Conservation (phyloP, 2,113 vertebrate species). For the Natator depressus region DNA sequence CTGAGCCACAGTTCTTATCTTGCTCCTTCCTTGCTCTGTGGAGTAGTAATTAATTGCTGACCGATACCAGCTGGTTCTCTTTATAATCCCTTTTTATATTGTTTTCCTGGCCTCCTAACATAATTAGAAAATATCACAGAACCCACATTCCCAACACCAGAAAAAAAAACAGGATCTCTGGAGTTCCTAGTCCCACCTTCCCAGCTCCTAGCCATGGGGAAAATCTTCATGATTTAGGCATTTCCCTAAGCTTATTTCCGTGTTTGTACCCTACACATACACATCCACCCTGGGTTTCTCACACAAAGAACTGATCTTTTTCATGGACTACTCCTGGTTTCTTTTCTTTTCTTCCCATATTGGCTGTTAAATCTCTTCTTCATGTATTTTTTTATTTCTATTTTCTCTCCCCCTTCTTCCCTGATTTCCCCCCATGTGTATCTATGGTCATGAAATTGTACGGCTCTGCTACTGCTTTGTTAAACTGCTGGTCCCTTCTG, state of each 20-base stretch:
- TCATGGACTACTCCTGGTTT: not conserved
- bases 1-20: not conserved
- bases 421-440: not conserved
- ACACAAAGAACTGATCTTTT: slow-evolving; percentile 25
- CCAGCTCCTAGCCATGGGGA: slow-evolving; percentile 26
- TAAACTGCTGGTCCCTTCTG: not conserved
- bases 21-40: not conserved
- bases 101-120: slow-evolving; percentile 70
- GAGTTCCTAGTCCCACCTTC: not conserved
- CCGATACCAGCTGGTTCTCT: slow-evolving; percentile 2
- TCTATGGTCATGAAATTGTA: slow-evolving; percentile 14
- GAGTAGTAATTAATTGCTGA: not conserved
- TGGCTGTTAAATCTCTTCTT: slow-evolving; percentile 6
- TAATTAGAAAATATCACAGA: slow-evolving; percentile 68
- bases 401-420: not conserved
- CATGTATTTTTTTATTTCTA: not conserved
- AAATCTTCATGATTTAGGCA: slow-evolving; percentile 49
- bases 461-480: not conserved
- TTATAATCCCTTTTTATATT: slow-evolving; percentile 74
- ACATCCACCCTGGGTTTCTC: not conserved
- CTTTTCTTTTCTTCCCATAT: not conserved
- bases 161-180: not conserved
- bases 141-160: not conserved
- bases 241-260: slow-evolving; percentile 36
- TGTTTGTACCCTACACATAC: slow-evolving; percentile 54